Conservation (phyloP, 2,888 invertebrate genomes). For the Cancer borealis region DNA sequence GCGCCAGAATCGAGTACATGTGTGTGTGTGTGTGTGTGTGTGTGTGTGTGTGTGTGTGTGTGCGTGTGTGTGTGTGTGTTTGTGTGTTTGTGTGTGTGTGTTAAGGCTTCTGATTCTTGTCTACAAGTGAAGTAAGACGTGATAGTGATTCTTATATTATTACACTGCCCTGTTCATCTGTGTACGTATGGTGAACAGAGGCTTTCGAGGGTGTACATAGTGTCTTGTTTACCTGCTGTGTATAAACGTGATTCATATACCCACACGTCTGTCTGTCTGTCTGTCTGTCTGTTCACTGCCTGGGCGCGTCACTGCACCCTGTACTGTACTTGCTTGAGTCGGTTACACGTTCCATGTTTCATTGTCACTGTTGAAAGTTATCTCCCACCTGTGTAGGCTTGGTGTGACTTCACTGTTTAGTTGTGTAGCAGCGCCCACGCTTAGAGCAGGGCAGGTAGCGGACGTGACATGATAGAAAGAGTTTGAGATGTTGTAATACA, state of each 20-base stretch:
- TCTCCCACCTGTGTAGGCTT: not conserved
- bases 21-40: no score
- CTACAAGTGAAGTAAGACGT: no score
- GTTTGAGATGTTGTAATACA: not conserved
- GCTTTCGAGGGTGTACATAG: no score
- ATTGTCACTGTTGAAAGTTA: not conserved
- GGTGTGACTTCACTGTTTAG: slow-evolving; percentile 10
- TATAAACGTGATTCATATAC: not conserved
- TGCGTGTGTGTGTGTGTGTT: no score
- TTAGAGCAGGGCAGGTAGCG: no score
- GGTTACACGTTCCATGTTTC: not conserved
- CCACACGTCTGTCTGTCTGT: not conserved
- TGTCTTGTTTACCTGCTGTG: not conserved
- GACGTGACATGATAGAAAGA: not conserved
- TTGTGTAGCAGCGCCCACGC: not conserved
- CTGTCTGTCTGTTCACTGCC: not conserved
- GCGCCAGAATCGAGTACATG: not conserved
- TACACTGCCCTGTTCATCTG: no score
- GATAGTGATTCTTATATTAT: no score
- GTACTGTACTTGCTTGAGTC: not conserved
- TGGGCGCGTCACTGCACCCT: not conserved
- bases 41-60: no score
- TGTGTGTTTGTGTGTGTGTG: no score
- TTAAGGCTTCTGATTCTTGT: no score
- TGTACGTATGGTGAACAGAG: not conserved